A percentile compares a stretch with the other conserved stretches of the same genome.
These are phyloP conservation scores for Mactra quadrangularis DNA, from an alignment of 1,140 invertebrate genomes.

Conservation along the genomic window DNA sequence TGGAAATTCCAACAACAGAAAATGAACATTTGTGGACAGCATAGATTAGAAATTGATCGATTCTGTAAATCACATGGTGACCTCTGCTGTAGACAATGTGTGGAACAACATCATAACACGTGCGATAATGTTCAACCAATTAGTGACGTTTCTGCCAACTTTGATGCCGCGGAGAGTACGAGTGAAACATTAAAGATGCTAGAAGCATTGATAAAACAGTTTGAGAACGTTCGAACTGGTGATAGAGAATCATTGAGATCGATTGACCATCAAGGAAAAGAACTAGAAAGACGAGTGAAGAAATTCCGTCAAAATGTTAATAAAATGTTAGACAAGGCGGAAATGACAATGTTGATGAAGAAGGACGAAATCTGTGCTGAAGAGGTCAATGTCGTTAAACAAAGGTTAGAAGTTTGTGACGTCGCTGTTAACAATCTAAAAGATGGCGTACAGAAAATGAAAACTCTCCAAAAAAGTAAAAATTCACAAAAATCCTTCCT, in stretches of 20 bases:
- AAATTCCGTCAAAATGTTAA: conserved; percentile 48
- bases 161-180: neutral
- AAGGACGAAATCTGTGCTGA: conserved; percentile 46
- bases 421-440: conserved; percentile 35
- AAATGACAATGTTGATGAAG: conserved; percentile 41
- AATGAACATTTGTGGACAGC: conserved; percentile 44
- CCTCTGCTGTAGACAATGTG: conserved; percentile 45
- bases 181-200: neutral
- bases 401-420: conserved; percentile 46
- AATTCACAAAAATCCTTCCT: conserved; percentile 37
- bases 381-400: conserved; percentile 31
- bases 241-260: conserved; percentile 18
- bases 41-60: conserved; percentile 26
- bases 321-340: conserved; percentile 47
- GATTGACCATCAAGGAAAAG: conserved; percentile 36
- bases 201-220: conserved; percentile 16
- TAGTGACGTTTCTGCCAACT: neutral
- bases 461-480: conserved; percentile 3
- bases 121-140: conserved; percentile 23
- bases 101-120: neutral
- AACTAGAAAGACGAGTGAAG: conserved; percentile 42
- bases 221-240: conserved; percentile 25
- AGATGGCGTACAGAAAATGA: conserved; percentile 35
- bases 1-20: too few species aligned
- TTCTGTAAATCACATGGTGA: conserved; percentile 13